Base-by-base conservation (phyloP, 2,113 vertebrate species). In the Collichthys lucidus region DNA sequence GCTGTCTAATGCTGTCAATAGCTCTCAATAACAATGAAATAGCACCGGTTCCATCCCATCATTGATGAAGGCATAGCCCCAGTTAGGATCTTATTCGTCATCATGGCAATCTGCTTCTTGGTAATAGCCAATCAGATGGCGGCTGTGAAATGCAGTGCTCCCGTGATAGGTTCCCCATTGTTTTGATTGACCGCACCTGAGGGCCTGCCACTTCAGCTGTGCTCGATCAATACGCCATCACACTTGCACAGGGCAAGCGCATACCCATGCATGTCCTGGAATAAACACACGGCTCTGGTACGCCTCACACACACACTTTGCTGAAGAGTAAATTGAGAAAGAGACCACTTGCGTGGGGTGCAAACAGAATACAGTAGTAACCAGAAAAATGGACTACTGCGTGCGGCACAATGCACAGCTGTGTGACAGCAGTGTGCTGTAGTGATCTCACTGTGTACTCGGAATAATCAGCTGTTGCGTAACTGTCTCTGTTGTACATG, bases 181-280 rank as follows among this genome's bases (percentile, higher is more conserved):
- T 91, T 93, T 94, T 94, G 93, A 95, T 92, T 89, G 91, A 95
- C 90, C 91, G 89, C 87, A 92, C 89, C 92, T 92, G 92, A 89
- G 88, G 90, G 89, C 74, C 86, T 22, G 29, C 78, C 85, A 89
- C 89, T 93, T 91, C 77, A 60, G 63, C 89, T 80, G 79, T 44
- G 62, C 83, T 79, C 80, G 83, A 93, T 95, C 94, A 86, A 95
- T 95, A 93, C 70, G 17, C 89, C 91, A 92, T 93, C 88, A 87
- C 82, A 59, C 83, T 83, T 67, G 42, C 75, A 73, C 76, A 49
- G 76, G 40, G 70, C 64, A 67, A 63, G 65, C 12, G 10, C 85
- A 66, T 2, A 49, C 82, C 65, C 71, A 72, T 75, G 59, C 74
- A 59, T 86, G 73, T 77, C 12, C 44, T 63, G 81, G 60, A 80